phyloP scores from a whole-genome alignment of 2,888 invertebrate species.

The Drosophila paramelanica region DNA sequence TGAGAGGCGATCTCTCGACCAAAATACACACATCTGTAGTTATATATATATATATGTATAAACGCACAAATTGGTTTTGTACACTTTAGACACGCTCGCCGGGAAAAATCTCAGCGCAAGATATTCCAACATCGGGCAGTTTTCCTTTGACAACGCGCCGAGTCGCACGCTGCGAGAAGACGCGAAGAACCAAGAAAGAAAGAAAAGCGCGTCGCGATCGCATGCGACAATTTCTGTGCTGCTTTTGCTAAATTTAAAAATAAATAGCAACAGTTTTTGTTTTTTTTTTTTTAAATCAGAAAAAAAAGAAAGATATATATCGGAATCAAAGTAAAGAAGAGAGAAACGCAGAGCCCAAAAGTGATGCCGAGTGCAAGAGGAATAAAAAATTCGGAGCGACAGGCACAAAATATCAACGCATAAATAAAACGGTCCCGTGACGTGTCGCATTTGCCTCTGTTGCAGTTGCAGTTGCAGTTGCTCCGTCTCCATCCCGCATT shows the following conservation, averaged over 20 bases:
- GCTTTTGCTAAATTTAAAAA: constrained; percentile 78
- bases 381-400: constrained; percentile 35
- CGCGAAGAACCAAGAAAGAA: constrained; percentile 16
- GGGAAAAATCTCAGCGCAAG: constrained; percentile 63
- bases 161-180: constrained; percentile 55
- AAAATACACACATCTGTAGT: constrained; percentile 33
- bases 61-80: constrained; percentile 35
- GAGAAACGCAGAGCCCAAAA: constrained; percentile 17
- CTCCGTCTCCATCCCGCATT: constrained; percentile 31
- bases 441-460: constrained; percentile 55
- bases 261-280: constrained; percentile 59
- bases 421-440: constrained; percentile 69
- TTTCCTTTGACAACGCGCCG: constrained; percentile 84
- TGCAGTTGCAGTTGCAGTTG: no score
- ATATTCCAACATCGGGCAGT: constrained; percentile 73
- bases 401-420: constrained; percentile 61
- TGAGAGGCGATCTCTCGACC: constrained; percentile 32
- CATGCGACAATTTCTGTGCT: constrained; percentile 55
- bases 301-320: constrained; percentile 31
- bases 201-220: constrained; percentile 31
- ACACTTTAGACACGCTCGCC: constrained; percentile 19
- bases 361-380: constrained; percentile 21
- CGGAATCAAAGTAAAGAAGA: constrained; percentile 38
- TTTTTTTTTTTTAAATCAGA: constrained; percentile 32
- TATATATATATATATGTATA: constrained; percentile 15